Evolutionary conservation across 2,797 vertebrate genomes (phyloP).

Genomic region (Enteromius argenteus): DNA sequence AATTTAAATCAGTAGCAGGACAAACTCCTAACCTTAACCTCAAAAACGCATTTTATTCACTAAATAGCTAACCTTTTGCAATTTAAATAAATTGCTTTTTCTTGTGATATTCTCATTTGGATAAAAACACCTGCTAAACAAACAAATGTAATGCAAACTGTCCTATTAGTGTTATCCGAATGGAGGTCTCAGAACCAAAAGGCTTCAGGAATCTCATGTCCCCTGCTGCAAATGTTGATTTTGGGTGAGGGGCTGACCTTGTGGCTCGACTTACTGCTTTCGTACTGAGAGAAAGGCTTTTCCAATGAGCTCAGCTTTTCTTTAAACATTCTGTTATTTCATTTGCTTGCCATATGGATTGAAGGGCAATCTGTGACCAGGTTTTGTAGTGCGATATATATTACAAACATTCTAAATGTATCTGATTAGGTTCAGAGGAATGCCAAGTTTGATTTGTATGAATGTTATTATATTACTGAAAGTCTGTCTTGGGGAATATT

Average conservation of each 20-base stretch:
- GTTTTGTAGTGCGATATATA: conserved; percentile 1
- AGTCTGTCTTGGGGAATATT: conserved; percentile 18
- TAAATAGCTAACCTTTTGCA: neutral
- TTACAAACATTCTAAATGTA: neutral
- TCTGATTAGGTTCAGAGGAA: neutral
- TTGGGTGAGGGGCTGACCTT: conserved; percentile 47
- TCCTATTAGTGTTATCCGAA: neutral
- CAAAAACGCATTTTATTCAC: neutral
- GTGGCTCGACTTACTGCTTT: conserved; percentile 7
- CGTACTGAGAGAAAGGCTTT: conserved; percentile 19
- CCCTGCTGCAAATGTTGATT: conserved; percentile 34
- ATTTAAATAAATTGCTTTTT: neutral
- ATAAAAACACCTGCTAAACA: conserved; percentile 12
- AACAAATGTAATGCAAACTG: neutral
- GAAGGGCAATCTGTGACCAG: conserved; percentile 19
- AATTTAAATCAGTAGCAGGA: conserved; percentile 8
- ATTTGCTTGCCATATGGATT: conserved; percentile 35
- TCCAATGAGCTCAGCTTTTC: conserved; percentile 30
- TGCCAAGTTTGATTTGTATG: neutral
- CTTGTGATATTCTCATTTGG: neutral
- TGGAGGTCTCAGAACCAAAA: conserved; percentile 2
- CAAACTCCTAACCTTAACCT: conserved; percentile 24
- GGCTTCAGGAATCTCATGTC: neutral
- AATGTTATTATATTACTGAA: conserved; percentile 8
- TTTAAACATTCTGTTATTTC: conserved; percentile 36